Base-by-base conservation (phyloP, 2,888 invertebrate genomes). In the Caenorhabditis sp. region DNA sequence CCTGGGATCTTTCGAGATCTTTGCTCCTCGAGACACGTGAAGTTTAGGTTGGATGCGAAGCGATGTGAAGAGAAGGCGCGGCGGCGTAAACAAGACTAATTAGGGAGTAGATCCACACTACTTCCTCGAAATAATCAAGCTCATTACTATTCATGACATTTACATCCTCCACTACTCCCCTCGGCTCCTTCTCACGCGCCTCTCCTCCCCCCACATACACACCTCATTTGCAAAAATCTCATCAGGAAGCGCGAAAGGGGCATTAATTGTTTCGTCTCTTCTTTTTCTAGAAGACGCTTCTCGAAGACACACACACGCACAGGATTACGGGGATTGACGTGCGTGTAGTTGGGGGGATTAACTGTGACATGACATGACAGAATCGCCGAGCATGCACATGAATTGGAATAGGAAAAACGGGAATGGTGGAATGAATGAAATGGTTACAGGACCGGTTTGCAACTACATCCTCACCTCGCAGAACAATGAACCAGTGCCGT, bases 371-470 rank as follows among this genome's bases (percentile, higher is more conserved):
- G 68, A 69, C 68, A 77, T 62, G 62, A 77, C 62, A 69, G 32
- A 32, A 32, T 32, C 32, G 60, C 26, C 53, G 68, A 69, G 69
- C 35, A 51, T 35, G 69, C 50, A 55, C 61, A 69, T 62, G 64
- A 69, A 77, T 69, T 64, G 77, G 61, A 56, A 68, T 40, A 22
- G n/a, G 50, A 53, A 44, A 20, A 40, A 24, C 47, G 37, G 56
- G 24, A 51, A 15, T 9, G 28, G 28, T 15, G 22, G 22, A 40
- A 47, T 53, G 28, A 37, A 47, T 3, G 9, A 37, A 40, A 15
- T 26, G 26, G 50, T 82, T 84, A 22, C 83, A 87, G 90, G 91
- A 56, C 91, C 91, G 20, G 86, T 91, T 40, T 91, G 91, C 76
- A 82, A 82, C 50, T 90, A 90, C 76, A 81, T 89, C 20, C 50